phyloP scores from a whole-genome alignment of 2,888 invertebrate genomes.

The Tupiocoris notatus region DNA sequence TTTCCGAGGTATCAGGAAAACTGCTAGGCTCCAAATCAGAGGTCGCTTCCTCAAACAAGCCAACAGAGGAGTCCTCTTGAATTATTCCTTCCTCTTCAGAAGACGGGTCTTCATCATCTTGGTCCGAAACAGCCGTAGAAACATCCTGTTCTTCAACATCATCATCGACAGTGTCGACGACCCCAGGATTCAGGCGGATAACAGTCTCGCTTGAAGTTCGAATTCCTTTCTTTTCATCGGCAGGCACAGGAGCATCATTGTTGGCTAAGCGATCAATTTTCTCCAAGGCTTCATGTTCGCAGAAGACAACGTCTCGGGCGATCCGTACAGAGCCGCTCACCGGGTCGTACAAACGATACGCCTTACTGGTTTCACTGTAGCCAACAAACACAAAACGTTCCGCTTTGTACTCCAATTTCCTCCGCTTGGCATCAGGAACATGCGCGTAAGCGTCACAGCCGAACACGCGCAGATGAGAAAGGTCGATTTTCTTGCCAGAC shows the following conservation, averaged over 20 bases:
- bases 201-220: neutral
- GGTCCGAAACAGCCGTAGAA: neutral
- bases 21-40: neutral
- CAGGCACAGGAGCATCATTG: neutral
- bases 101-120: neutral
- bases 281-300: neutral
- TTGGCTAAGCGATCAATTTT: neutral
- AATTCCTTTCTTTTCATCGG: neutral
- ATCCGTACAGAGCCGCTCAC: neutral
- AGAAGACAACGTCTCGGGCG: neutral
- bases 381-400: neutral
- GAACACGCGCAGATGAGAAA: neutral
- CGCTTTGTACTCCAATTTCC: conserved; percentile 5
- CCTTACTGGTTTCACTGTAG: neutral
- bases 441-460: neutral
- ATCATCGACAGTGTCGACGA: neutral
- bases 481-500: conserved; percentile 11
- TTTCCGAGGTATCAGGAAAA: neutral
- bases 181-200: neutral
- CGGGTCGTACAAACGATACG: neutral
- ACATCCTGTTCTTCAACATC: neutral
- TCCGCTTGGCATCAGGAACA: conserved; percentile 6
- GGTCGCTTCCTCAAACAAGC: too few relatives aligned
- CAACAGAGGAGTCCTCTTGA: too few relatives aligned
- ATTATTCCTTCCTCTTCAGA: too few relatives aligned